phyloP scores from a whole-genome alignment of 1,140 invertebrate species.

The Drosophila lowei region DNA sequence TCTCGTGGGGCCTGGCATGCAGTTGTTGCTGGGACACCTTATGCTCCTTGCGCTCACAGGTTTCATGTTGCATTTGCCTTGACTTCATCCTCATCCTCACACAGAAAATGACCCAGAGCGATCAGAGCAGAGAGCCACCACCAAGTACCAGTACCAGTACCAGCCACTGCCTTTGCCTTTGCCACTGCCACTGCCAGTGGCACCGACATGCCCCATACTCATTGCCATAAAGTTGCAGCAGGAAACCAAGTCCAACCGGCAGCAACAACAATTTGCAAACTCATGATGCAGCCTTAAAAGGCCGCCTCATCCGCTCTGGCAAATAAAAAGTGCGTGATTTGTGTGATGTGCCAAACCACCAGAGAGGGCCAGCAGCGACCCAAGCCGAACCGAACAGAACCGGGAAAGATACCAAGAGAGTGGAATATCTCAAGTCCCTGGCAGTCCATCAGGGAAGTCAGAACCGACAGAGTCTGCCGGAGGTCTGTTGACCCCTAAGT shows the following conservation, averaged over 20 bases:
- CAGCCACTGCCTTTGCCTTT: slow-evolving; percentile 16
- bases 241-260: slow-evolving; percentile 58
- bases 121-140: slow-evolving; percentile 21
- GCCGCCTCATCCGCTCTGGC: slow-evolving; percentile 72
- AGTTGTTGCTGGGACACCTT: slow-evolving; percentile 41
- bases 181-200: slow-evolving; percentile 4
- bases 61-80: slow-evolving; percentile 80
- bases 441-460: slow-evolving; percentile 75
- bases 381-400: too few species aligned
- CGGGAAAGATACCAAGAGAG: slow-evolving; percentile 14
- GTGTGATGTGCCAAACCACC: slow-evolving; percentile 74
- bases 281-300: slow-evolving; percentile 80
- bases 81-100: slow-evolving; percentile 49
- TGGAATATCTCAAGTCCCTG: slow-evolving; percentile 41
- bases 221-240: slow-evolving; percentile 75
- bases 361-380: slow-evolving; percentile 27
- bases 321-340: slow-evolving; percentile 81
- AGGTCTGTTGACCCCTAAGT: slow-evolving; percentile 73
- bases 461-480: slow-evolving; percentile 45
- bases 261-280: slow-evolving; percentile 76
- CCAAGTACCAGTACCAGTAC: slow-evolving; percentile 30
- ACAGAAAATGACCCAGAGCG: slow-evolving; percentile 77
- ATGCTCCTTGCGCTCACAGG: slow-evolving; percentile 63
- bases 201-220: slow-evolving; percentile 8
- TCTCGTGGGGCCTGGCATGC: not conserved